Base-by-base conservation (phyloP, 2,113 vertebrate genomes). In the Speoplatyrhinus poulsoni region DNA sequence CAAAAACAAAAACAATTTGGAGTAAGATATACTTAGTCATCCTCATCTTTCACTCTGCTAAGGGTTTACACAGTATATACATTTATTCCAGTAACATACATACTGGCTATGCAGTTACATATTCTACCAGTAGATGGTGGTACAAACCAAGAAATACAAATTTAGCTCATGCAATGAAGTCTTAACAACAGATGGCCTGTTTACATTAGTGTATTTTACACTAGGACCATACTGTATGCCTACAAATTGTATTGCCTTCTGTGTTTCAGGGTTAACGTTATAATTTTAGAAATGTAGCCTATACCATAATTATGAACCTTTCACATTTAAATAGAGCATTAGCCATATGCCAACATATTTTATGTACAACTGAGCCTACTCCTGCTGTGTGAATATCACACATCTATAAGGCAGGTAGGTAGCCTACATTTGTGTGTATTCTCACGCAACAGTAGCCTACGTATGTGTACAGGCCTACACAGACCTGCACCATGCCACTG, bases 41-140 rank as follows among this genome's bases (percentile, higher is more conserved):
- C 26, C 11, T 58, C 19, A 11, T 12, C 2, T 52, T 52, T 9
- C 13, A 52, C 9, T 50, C 9, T 7, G 49, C 49, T 49, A 15
- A 11, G 3, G 49, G 9, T 15, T 8, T 52, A 12, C 6, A 52
- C 2, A 26, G 26, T 26, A 26, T 26, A 26, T 26, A 26, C 26
- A 26, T 26, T 26, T 52, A 10, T 52, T 15, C 6, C 11, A 12
- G 49, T 15, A 52, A 52, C 49, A 52, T 11, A 52, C 49, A 52
- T 9, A 15, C 2, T 10, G 48, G 11, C 13, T 52, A 13, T 72
- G 74, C 64, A 79, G 53, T 73, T 5, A 3, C 47, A 9, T 0
- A 2, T 69, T 67, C 57, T n/a, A 75, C 90, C 92, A 90, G 80
- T 46, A 91, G 91, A 77, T 90, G 88, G 90, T 65, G 73, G 72